Evolutionary conservation across 2,888 invertebrate genomes (phyloP).

Genomic region (Leptinotarsa tumamoca): DNA sequence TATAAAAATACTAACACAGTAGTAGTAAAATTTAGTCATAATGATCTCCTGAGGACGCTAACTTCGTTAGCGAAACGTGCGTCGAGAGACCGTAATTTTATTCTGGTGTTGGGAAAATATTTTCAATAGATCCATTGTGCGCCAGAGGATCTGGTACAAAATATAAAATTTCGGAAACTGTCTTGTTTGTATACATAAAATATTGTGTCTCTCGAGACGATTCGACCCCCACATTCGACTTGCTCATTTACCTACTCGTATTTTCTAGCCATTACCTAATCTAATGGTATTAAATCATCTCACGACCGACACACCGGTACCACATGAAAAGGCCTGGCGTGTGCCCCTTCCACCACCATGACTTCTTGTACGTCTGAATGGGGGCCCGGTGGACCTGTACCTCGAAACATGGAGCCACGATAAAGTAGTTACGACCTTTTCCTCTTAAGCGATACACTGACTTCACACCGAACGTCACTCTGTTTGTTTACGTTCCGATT

Average conservation of each 20-base stretch:
- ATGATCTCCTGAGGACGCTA: too few species aligned
- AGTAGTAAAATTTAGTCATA: too few species aligned
- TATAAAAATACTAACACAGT: too few species aligned
- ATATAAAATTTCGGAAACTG: too few species aligned
- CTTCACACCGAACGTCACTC: constrained; percentile 13
- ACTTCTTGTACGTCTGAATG: constrained; percentile 30
- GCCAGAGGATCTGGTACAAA: too few species aligned
- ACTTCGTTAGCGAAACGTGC: too few species aligned
- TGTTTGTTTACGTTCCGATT: constrained; percentile 27
- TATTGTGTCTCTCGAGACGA: too few species aligned
- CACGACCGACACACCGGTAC: constrained; percentile 29
- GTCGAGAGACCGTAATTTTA: too few species aligned
- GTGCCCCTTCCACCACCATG: constrained; percentile 48
- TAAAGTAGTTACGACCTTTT: constrained; percentile 28
- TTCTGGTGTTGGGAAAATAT: too few species aligned
- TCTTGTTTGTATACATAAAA: too few species aligned
- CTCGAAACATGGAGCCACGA: constrained; percentile 31
- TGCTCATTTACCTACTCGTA: neutral
- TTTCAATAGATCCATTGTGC: too few species aligned
- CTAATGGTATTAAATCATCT: constrained; percentile 34
- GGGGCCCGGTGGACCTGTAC: constrained; percentile 23
- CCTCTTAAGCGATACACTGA: neutral
- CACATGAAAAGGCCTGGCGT: constrained; percentile 42
- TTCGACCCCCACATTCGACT: neutral
- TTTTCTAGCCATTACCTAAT: constrained; percentile 21